A percentile compares a stretch with the other conserved stretches of the same genome.
Conservation (phyloP, 1,140 invertebrate genomes). For the Sarcophaga peregrina region DNA sequence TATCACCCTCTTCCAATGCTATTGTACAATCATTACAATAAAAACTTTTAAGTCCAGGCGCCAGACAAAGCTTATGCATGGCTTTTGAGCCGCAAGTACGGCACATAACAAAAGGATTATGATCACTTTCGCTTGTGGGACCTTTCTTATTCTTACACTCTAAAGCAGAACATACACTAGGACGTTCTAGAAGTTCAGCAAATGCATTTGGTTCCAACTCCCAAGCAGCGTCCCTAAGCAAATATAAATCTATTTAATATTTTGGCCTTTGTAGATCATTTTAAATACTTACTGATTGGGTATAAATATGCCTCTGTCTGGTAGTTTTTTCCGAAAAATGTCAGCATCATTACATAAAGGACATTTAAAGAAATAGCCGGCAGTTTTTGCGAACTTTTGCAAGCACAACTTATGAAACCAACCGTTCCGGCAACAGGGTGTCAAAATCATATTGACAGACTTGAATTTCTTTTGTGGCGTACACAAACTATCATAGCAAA, state of each 20-base stretch:
- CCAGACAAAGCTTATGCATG: conserved; percentile 32
- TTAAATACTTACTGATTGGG: conserved; percentile 67
- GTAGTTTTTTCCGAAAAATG: conserved; percentile 70
- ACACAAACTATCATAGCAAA: conserved; percentile 46
- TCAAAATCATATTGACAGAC: conserved; percentile 40
- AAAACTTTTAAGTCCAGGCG: conserved; percentile 5
- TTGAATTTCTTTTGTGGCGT: neutral
- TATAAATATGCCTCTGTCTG: conserved; percentile 73
- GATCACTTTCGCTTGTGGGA: neutral
- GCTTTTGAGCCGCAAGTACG: conserved; percentile 42
- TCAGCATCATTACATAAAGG: conserved; percentile 76
- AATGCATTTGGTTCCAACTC: conserved; percentile 75
- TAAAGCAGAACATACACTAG: conserved; percentile 52
- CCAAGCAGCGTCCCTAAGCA: conserved; percentile 75
- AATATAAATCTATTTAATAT: conserved; percentile 23
- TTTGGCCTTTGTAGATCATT: too few relatives aligned
- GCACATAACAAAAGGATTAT: conserved; percentile 43
- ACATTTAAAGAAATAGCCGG: conserved; percentile 77
- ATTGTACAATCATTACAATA: conserved; percentile 43
- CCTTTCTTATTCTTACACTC: conserved; percentile 60
- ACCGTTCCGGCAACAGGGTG: conserved; percentile 69
- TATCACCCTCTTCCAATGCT: conserved; percentile 18
- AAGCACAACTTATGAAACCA: conserved; percentile 70
- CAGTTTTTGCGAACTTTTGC: conserved; percentile 67
- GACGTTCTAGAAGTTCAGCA: conserved; percentile 66